A percentile compares a stretch with the other conserved stretches of the same genome.
Evolutionary conservation across 2,113 vertebrate species (phyloP).

Genomic region (Laticauda laticaudata): DNA sequence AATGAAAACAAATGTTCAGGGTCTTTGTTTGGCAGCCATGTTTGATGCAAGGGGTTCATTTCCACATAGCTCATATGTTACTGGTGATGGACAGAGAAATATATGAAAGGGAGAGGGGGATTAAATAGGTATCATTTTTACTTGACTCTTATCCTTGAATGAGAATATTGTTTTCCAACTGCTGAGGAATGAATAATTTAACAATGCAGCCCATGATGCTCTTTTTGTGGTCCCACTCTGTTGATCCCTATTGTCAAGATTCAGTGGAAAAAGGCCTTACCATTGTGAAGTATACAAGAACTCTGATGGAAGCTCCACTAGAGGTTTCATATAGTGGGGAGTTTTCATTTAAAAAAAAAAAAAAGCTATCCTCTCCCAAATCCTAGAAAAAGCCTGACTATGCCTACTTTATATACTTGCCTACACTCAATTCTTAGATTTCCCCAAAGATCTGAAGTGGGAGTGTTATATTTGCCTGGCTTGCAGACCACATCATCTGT

Average conservation of each 20-base stretch:
- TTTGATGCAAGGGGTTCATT: not conserved
- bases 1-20: not conserved
- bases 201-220: not conserved
- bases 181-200: not conserved
- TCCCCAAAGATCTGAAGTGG: not conserved
- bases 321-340: not conserved
- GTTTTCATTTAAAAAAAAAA: not conserved
- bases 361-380: not conserved
- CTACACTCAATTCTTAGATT: not conserved
- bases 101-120: not conserved
- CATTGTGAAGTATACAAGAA: not conserved
- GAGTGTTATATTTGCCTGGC: not conserved
- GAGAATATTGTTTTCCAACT: not conserved
- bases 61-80: not conserved
- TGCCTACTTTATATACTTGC: not conserved
- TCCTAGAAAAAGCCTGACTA: not conserved
- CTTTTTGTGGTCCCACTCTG: not conserved
- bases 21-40: not conserved
- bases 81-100: not conserved
- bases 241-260: not conserved
- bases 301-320: not conserved
- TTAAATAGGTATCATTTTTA: not conserved
- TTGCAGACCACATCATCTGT: not conserved
- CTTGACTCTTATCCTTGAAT: not conserved
- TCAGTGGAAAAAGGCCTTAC: not conserved